Base-by-base conservation (phyloP, 2,113 vertebrate genomes). In the Lutjanus erythropterus region DNA sequence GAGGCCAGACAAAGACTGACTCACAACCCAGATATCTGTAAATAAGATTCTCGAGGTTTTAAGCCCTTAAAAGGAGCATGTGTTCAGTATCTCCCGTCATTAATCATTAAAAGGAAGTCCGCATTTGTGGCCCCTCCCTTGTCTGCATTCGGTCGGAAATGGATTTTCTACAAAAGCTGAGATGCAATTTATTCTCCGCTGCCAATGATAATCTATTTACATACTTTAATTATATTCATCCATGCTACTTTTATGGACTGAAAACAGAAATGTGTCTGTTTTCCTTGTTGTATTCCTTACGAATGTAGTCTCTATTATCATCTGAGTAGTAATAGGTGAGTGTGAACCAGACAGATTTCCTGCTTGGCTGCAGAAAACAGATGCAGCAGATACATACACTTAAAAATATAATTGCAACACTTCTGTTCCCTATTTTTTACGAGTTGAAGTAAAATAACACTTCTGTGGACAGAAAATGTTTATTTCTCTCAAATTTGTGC, bases 41-140 rank as follows among this genome's bases (percentile, higher is more conserved):
- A 92, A 91, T 87, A 78, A 75, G 88, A 86, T 86, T 90, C 55
- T 70, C 25, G 0, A 27, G 14, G 27, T 89, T 89, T 91, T 62
- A 85, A 84, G 58, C 46, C 80, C 80, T 75, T 58, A 83, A 71
- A 83, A 79, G 42, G 42, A 83, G 61, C 62, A 69, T 15, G 8
- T 69, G 75, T 71, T 80, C 73, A 70, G 62, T 86, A 69, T 85
- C 83, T 68, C 11, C 49, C n/a, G 14, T 73, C 83, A 88, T 90
- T 76, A 88, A 86, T 88, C 82, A 70, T 82, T 80, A 71, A 75
- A 76, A 66, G 44, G 56, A 67, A 73, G 71, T 68, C 59, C 79
- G 72, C 37, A 9, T 77, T 79, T 44, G 53, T 14, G 25, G 49
- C 44, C 64, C 42, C 46, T 46, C 44, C 1, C 53, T 65, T 50